phyloP scores from a whole-genome alignment of 2,888 invertebrate species.

The Nesidiocoris tenuis region DNA sequence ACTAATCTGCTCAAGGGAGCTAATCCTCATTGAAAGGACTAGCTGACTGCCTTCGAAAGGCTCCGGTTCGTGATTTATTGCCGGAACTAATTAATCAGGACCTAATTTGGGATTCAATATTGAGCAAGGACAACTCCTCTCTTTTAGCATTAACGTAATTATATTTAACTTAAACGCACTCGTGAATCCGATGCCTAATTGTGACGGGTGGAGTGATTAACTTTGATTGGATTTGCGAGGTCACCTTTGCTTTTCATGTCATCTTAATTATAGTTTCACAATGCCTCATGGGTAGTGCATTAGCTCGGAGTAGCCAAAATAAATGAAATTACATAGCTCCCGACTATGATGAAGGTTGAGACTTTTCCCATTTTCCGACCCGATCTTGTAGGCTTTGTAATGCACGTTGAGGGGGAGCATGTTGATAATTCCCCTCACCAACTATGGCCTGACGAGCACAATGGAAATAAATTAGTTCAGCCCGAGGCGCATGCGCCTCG shows the following conservation, averaged over 20 bases:
- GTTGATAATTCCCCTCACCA: background rate
- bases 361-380: too few relatives aligned
- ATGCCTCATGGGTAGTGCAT: too few relatives aligned
- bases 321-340: too few relatives aligned
- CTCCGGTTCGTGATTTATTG: background rate
- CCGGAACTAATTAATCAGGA: background rate
- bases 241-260: too few relatives aligned
- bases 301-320: too few relatives aligned
- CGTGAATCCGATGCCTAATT: too few relatives aligned
- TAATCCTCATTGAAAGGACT: background rate
- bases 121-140: background rate
- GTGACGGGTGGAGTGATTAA: too few relatives aligned
- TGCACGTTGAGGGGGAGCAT: background rate
- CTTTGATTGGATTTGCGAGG: too few relatives aligned
- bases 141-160: background rate
- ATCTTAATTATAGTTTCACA: too few relatives aligned
- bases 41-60: background rate
- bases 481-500: conserved; percentile 3
- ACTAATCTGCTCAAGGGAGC: background rate
- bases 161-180: too few relatives aligned
- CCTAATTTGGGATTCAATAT: background rate
- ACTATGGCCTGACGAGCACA: background rate
- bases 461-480: conserved; percentile 37
- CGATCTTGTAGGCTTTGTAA: too few relatives aligned
- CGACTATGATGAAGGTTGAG: too few relatives aligned